Evolutionary conservation across 1,140 invertebrate genomes (phyloP).

Genomic region (Drosophila navojoa): DNA sequence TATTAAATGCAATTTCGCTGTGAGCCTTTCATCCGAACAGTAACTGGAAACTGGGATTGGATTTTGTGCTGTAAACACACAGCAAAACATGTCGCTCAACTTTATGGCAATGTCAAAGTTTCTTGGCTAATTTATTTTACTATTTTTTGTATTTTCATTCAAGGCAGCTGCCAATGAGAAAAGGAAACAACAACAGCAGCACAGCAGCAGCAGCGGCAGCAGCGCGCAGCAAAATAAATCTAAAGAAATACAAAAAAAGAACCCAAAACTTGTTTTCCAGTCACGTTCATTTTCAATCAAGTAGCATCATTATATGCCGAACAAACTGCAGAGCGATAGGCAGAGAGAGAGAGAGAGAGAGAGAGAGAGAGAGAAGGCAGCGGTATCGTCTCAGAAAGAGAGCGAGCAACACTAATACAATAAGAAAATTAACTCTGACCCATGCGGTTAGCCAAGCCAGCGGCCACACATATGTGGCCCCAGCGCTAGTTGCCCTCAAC

Average conservation of each 20-base stretch:
- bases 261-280: slow-evolving; percentile 77
- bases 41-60: neutral
- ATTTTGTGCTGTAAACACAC: slow-evolving; percentile 34
- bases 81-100: slow-evolving; percentile 65
- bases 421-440: slow-evolving; percentile 70
- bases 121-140: slow-evolving; percentile 71
- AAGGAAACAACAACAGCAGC: slow-evolving; percentile 26
- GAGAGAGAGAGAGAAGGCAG: neutral
- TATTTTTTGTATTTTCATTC: slow-evolving; percentile 49
- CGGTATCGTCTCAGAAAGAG: neutral
- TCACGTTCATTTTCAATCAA: slow-evolving; percentile 81
- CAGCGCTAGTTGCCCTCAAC: slow-evolving; percentile 33
- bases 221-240: slow-evolving; percentile 28
- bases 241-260: slow-evolving; percentile 40
- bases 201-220: neutral
- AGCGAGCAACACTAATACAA: slow-evolving; percentile 57
- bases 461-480: slow-evolving; percentile 27
- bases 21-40: slow-evolving; percentile 2
- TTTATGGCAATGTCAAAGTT: slow-evolving; percentile 62
- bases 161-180: slow-evolving; percentile 16
- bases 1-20: slow-evolving; percentile 61
- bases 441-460: slow-evolving; percentile 1
- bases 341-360: neutral
- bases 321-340: slow-evolving; percentile 54
- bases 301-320: slow-evolving; percentile 78